Evolutionary conservation across 1,140 invertebrate species (phyloP), one percentile per base, ranked within the genome.

Genomic region (Chlorops oryzae): DNA sequence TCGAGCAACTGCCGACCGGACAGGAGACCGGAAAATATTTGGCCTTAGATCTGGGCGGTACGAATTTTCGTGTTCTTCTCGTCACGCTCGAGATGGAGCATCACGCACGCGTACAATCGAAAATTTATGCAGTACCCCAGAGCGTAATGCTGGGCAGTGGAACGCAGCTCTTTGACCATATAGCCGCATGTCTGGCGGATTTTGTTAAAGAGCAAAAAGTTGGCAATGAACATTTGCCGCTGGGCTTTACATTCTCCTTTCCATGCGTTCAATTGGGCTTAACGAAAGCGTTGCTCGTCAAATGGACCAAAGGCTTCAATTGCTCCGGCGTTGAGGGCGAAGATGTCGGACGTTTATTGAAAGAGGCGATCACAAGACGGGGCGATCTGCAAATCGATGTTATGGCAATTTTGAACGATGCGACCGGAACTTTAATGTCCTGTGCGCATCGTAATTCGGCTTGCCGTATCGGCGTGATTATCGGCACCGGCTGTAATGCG

Each of bases 201-300:
- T 99, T 99, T 72, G 88, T 97, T 75, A 87, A 56, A 61, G 85
- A 93, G 51, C 80, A 91, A 52, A 77, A 86, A 23, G 77, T 89
- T 40, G 78, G 81, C 38, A 73, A 85, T 18, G 81, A 90, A 58
- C 75, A 83, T 39, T 75, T 99, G 18, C 94, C 96, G 0, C 77
- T 99, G 20, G 97, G 96, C 2, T 99, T 99, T 69, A 99, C 97
- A 0, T 99, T 99, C 74, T 98, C 94, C 61, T 99, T 99, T 72
- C 97, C 97, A 0, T 84, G 96, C 51, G 78, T 78, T 38, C 96
- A 99, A 73, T 70, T 87, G 40, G 96, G 96, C 1, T 77, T 99
- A 10, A 95, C 91, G 5, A 85, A 88, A 60, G 96, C 92, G 2
- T 71, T 84, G 17, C 77, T 99, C 6, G 86, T 91, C 45, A 82